Percentiles rank a stretch among this genome's conserved stretches.
phyloP scores from a whole-genome alignment of 2,113 vertebrate genomes.

The Stercorarius parasiticus region DNA sequence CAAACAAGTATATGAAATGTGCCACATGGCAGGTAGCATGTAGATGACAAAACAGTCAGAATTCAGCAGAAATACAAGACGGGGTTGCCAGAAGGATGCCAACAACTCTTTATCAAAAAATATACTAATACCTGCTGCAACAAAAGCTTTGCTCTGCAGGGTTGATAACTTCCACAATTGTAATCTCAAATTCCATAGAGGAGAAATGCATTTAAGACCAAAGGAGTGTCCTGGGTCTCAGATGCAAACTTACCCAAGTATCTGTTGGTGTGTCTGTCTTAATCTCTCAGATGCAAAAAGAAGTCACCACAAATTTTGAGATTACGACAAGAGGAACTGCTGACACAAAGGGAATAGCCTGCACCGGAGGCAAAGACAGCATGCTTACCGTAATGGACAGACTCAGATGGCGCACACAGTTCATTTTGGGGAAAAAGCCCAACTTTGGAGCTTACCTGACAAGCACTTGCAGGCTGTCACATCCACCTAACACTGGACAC shows the following conservation, averaged over 20 bases:
- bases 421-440: background rate
- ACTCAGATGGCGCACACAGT: background rate
- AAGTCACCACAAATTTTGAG: background rate
- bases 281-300: background rate
- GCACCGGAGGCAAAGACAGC: background rate
- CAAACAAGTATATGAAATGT: slow-evolving; percentile 3
- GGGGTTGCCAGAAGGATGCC: slow-evolving; percentile 31
- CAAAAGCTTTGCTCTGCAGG: background rate
- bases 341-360: background rate
- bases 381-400: background rate
- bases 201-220: background rate
- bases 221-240: background rate
- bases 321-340: background rate
- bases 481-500: background rate
- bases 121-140: background rate
- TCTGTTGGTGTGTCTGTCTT: background rate
- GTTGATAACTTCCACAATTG: background rate
- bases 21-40: slow-evolving; percentile 58
- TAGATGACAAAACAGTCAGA: slow-evolving; percentile 50
- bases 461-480: background rate
- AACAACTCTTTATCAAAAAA: background rate
- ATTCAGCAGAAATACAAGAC: slow-evolving; percentile 57
- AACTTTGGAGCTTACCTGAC: background rate
- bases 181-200: background rate
- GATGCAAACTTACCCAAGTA: background rate